Percentiles rank a stretch among this genome's conserved stretches.
These are phyloP conservation scores for Morpho helenor DNA, from an alignment of 2,888 invertebrate species.

Conservation along the genomic window DNA sequence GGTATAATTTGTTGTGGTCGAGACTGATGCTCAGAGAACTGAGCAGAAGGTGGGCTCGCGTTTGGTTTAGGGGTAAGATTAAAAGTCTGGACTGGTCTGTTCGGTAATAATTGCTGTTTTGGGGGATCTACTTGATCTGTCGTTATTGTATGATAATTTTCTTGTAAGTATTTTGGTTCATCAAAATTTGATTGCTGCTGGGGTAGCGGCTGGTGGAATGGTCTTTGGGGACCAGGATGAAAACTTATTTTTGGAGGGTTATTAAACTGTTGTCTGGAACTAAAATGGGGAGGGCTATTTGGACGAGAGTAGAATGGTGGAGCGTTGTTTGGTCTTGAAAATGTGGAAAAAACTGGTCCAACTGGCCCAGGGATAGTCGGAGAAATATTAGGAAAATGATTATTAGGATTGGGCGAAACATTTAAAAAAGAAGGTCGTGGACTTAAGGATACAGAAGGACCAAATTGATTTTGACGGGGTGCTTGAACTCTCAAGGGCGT, in stretches of 20 bases:
- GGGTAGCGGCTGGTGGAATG: conserved; percentile 63
- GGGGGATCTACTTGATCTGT: conserved; percentile 67
- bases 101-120: conserved; percentile 61
- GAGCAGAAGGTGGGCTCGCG: conserved; percentile 50
- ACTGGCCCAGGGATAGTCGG: conserved; percentile 56
- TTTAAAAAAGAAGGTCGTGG: conserved; percentile 50
- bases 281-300: conserved; percentile 48
- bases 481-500: conserved; percentile 60
- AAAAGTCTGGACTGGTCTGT: conserved; percentile 54
- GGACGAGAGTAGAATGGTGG: conserved; percentile 55
- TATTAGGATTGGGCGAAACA: conserved; percentile 46
- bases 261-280: conserved; percentile 55
- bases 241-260: conserved; percentile 63
- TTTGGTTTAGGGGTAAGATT: conserved; percentile 49
- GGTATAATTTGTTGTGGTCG: conserved; percentile 56
- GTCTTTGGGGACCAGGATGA: conserved; percentile 76
- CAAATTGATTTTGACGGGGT: conserved; percentile 56
- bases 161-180: conserved; percentile 73
- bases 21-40: conserved; percentile 56
- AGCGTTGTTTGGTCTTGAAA: conserved; percentile 52
- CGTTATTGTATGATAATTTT: conserved; percentile 75
- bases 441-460: conserved; percentile 46
- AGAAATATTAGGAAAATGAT: conserved; percentile 45
- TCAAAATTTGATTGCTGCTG: conserved; percentile 65
- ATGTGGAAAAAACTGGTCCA: conserved; percentile 51